phyloP scores from a whole-genome alignment of 1,140 invertebrate species.

The Anastrepha ludens region DNA sequence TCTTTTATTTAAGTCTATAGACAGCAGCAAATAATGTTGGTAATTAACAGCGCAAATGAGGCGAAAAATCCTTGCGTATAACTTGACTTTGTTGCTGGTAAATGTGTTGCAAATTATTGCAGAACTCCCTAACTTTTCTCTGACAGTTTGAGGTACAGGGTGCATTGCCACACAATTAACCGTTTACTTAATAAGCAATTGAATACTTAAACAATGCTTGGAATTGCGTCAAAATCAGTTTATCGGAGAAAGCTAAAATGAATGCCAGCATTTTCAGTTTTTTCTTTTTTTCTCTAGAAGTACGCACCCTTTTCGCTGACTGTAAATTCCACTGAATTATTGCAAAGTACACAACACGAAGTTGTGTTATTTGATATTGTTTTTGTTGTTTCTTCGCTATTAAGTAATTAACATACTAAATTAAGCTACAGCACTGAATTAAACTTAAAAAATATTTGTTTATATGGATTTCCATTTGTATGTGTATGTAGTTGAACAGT shows the following conservation, averaged over 20 bases:
- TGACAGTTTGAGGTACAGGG: constrained; percentile 35
- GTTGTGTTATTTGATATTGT: not conserved
- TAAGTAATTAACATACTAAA: constrained; percentile 34
- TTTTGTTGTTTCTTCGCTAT: not conserved
- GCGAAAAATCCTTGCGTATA: not conserved
- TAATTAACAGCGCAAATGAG: constrained; percentile 37
- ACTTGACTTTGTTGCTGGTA: not conserved
- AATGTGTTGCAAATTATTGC: not conserved
- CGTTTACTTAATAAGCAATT: not conserved
- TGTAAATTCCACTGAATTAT: not conserved
- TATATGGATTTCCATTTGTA: not conserved
- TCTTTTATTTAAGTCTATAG: constrained; percentile 33
- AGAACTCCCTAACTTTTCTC: not conserved
- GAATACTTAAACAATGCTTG: constrained; percentile 1
- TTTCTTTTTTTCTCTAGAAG: not conserved
- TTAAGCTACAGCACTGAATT: constrained; percentile 40
- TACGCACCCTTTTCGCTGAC: not conserved
- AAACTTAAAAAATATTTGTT: not conserved
- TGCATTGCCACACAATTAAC: constrained; percentile 18
- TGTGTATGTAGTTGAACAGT: not conserved
- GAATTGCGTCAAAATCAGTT: not conserved
- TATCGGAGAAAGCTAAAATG: constrained; percentile 22
- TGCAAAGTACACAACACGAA: not conserved
- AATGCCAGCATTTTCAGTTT: constrained; percentile 49
- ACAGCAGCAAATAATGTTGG: constrained; percentile 27